Evolutionary conservation across 1,140 invertebrate genomes (phyloP), one percentile per base, ranked within the genome.

Genomic region (Littorina saxatilis): DNA sequence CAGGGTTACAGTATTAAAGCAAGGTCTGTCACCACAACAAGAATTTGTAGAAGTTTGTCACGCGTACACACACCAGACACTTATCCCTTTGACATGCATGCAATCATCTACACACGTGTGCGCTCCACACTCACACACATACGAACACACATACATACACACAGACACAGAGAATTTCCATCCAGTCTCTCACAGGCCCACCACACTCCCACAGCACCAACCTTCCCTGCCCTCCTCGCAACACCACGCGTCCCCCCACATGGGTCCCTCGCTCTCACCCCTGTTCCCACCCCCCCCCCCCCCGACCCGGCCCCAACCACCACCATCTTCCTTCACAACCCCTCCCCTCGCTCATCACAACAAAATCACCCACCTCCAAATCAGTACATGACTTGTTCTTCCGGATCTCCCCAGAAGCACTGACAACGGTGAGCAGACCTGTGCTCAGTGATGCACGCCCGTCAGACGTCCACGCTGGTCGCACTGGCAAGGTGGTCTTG

Each of bases 341-440:
- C 5, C 32, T 13, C 61, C 9, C 55, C n/a, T n/a, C n/a, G n/a
- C n/a, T n/a, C n/a, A n/a, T n/a, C n/a, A n/a, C n/a, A n/a, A n/a
- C 55, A 13, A 4, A 7, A 15, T 63, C 61, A 63, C 61, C 47
- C 29, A 66, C 40, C 35, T 58, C 75, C 52, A 77, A 35, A 17
- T 77, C 75, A n/a, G 27, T 39, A 35, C 75, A 77, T 3, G 75
- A 77, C 58, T 58, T 78, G 76, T 78, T 78, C n/a, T 78, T 78
- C 55, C 43, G 63, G 2, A 75, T 35, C 63, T 37, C 17, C 13
- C 58, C 39, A 39, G 52, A 63, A 1, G n/a, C n/a, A n/a, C 76
- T 58, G 32, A 78, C 58, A 32, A 78, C 76, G 17, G 55, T 63
- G 43, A 78, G 58, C 76, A 37, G 1, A 3, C 76, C 76, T 35